Conservation (phyloP, 2,888 invertebrate species). For the Andrena hattorfiana region DNA sequence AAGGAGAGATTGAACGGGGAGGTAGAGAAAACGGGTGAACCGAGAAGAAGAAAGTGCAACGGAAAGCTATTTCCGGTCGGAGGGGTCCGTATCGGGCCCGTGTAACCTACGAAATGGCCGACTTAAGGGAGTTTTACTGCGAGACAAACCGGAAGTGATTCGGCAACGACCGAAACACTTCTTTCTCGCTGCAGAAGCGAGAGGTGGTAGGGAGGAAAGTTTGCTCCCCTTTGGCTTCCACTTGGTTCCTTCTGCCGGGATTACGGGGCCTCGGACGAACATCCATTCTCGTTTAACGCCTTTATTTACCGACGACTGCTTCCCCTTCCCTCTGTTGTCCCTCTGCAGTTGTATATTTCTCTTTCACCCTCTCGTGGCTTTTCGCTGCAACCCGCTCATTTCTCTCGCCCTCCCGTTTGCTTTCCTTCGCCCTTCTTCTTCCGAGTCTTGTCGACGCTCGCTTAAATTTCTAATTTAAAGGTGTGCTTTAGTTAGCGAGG, state of each 20-base stretch:
- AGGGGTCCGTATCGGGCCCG: conserved; percentile 73
- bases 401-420: conserved; percentile 2
- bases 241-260: conserved; percentile 70
- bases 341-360: conserved; percentile 47
- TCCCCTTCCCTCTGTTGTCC: conserved; percentile 45
- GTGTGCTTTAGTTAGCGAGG: not conserved
- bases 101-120: conserved; percentile 69
- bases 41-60: conserved; percentile 21
- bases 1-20: not conserved
- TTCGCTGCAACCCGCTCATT: conserved; percentile 1
- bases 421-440: not conserved
- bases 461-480: conserved; percentile 5
- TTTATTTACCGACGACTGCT: conserved; percentile 80
- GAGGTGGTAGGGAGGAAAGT: conserved; percentile 57
- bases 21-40: not conserved
- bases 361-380: conserved; percentile 31
- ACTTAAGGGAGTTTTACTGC: conserved; percentile 82
- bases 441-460: conserved; percentile 11
- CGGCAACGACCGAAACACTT: conserved; percentile 71
- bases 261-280: conserved; percentile 78
- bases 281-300: conserved; percentile 83
- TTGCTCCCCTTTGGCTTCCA: conserved; percentile 62
- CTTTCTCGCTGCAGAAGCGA: conserved; percentile 42
- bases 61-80: conserved; percentile 72
- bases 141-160: conserved; percentile 83